Base-by-base conservation (phyloP, 2,113 vertebrate genomes). In the Mandrillus leucophaeus region DNA sequence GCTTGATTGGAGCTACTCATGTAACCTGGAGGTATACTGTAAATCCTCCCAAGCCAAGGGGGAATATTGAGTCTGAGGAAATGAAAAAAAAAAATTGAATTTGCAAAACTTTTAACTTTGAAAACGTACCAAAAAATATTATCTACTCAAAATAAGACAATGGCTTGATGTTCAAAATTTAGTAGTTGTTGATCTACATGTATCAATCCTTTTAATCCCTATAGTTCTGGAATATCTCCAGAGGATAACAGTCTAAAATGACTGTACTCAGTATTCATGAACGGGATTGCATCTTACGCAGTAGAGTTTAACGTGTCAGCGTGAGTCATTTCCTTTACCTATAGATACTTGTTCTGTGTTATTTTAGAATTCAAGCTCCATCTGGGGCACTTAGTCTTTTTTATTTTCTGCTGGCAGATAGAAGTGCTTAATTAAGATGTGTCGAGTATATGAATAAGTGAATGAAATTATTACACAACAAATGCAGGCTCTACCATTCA, bases 271-370 rank as follows among this genome's bases (percentile, higher is more conserved):
- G 57, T 43, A 83, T 30, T 93, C 85, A 93, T 27, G 40, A 95
- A 50, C 48, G 35, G 12, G 35, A n/a, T 40, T 27, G 50, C 32
- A 50, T 32, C 70, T 64, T 40, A 82, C 32, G 23, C 40, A 73
- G 4, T 9, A 25, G 0, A 82, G n/a, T 35, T 92, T 59, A 78
- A 80, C 12, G 35, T 35, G 66, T 93, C 89, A 76, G 2, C 16
- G 17, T 76, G 75, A 94, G 81, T 90, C 79, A 88, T 43, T 93
- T 91, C 93, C 95, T 95, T 93, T 83, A 91, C 78, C 64, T 93
- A 27, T 11, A 52, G n/a, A 66, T 61, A 48, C 57, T 76, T 80
- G 43, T 27, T 84, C n/a, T 55, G 20, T 45, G 40, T 40, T 75
- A 45, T 40, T 82, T 79, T 88, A 79, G 23, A 94, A 79, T 75